A percentile compares a stretch with the other conserved stretches of the same genome.
phyloP scores from a whole-genome alignment of 2,888 invertebrate species.

The Zelleria hepariella region DNA sequence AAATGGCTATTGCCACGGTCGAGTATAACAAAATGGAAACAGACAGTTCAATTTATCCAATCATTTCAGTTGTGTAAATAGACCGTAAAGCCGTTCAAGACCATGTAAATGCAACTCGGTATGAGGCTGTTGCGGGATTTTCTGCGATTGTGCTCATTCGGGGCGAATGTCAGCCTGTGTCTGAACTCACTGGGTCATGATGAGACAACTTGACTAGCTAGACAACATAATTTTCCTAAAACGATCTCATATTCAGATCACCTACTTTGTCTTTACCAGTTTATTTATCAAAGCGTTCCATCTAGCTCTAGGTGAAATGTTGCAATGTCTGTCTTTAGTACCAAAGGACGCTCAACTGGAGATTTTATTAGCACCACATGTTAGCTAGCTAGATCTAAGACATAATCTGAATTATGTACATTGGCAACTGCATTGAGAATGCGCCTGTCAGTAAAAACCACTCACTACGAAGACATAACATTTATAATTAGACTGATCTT shows the following conservation, averaged over 20 bases:
- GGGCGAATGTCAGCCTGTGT: conserved; percentile 29
- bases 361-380: neutral
- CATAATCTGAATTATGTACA: neutral
- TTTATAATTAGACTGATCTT: conserved; percentile 6
- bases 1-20: neutral
- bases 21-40: conserved; percentile 25
- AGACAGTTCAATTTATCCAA: conserved; percentile 54
- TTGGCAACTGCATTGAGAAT: conserved; percentile 7
- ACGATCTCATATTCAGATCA: neutral
- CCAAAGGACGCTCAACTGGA: neutral
- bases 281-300: neutral
- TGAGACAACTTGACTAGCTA: conserved; percentile 36
- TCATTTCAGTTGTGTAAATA: conserved; percentile 55
- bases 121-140: conserved; percentile 26
- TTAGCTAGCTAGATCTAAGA: neutral
- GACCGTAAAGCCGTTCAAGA: conserved; percentile 54
- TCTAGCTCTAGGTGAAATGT: neutral
- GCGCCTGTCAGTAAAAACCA: conserved; percentile 9
- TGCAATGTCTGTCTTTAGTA: neutral
- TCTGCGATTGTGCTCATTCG: conserved; percentile 46
- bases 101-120: conserved; percentile 35
- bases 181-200: conserved; percentile 41
- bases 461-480: conserved; percentile 4
- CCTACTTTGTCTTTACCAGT: neutral
- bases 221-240: conserved; percentile 29